A percentile compares a stretch with the other conserved stretches of the same genome.
phyloP scores from a whole-genome alignment of 2,888 invertebrate genomes.

The Tortricodes alternella region DNA sequence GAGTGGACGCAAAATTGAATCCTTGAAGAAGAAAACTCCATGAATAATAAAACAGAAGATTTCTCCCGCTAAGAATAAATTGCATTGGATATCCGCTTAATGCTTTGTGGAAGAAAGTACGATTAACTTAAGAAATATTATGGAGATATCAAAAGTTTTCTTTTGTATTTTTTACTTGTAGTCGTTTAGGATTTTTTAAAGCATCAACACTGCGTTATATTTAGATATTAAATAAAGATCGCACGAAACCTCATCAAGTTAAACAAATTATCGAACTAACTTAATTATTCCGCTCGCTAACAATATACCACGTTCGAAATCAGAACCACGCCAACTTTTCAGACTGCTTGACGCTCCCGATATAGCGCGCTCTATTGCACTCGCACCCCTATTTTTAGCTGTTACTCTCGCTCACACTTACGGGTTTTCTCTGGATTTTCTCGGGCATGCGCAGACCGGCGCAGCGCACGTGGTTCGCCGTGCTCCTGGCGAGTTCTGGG shows the following conservation, averaged over 20 bases:
- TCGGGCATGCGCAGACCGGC: slow-evolving; percentile 72
- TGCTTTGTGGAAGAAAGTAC: background rate
- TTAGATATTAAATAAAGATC: slow-evolving; percentile 17
- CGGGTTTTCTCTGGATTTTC: slow-evolving; percentile 70
- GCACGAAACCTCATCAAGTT: slow-evolving; percentile 15
- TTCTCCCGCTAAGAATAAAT: slow-evolving; percentile 15
- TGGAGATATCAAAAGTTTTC: too few relatives aligned
- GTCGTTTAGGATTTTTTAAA: too few relatives aligned
- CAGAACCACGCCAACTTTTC: slow-evolving; percentile 53
- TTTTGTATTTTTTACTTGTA: too few relatives aligned
- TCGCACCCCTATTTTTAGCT: slow-evolving; percentile 66
- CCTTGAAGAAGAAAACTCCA: slow-evolving; percentile 21
- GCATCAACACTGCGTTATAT: background rate
- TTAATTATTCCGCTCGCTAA: slow-evolving; percentile 39
- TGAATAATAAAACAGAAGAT: slow-evolving; percentile 26
- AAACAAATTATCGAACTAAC: slow-evolving; percentile 24
- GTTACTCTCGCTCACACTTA: slow-evolving; percentile 54
- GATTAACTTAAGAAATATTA: too few relatives aligned
- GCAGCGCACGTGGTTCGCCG: slow-evolving; percentile 63
- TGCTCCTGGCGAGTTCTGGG: slow-evolving; percentile 58
- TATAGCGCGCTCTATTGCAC: slow-evolving; percentile 59
- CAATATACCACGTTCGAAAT: slow-evolving; percentile 41
- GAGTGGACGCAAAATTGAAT: slow-evolving; percentile 24
- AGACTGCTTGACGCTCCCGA: slow-evolving; percentile 80
- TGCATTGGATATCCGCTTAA: slow-evolving; percentile 9